Evolutionary conservation across 2,113 vertebrate species (phyloP).

Genomic region (Apeltes quadracus): DNA sequence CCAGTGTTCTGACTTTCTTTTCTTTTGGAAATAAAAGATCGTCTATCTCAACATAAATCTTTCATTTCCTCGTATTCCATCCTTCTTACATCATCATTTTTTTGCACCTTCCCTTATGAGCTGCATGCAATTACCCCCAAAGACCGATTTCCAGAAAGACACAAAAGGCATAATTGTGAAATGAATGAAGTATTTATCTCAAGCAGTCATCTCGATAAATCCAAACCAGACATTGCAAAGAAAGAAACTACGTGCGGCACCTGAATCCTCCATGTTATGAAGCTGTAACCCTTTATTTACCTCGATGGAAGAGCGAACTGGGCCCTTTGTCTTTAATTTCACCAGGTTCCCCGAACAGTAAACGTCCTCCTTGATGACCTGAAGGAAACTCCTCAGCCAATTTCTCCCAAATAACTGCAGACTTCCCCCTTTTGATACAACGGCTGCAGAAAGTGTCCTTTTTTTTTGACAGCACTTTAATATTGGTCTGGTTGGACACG

Average conservation of each 20-base stretch:
- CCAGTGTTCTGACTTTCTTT: background rate
- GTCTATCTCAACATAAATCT: background rate
- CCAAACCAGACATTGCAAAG: background rate
- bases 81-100: background rate
- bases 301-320: background rate
- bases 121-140: background rate
- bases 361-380: background rate
- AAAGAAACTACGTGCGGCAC: background rate
- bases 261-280: slow-evolving; percentile 13
- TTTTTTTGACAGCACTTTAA: no score
- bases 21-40: background rate
- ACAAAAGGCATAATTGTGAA: background rate
- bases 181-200: background rate
- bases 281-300: background rate
- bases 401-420: background rate
- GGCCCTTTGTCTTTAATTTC: background rate
- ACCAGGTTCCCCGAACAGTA: background rate
- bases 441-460: background rate
- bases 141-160: slow-evolving; percentile 1
- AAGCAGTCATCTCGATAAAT: background rate
- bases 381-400: background rate
- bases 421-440: background rate
- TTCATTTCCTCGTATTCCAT: slow-evolving; percentile 13
- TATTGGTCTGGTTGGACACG: no score
- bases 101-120: slow-evolving; percentile 17